Base-by-base conservation (phyloP, 2,888 invertebrate genomes). In the Tromatobia lineatoria region DNA sequence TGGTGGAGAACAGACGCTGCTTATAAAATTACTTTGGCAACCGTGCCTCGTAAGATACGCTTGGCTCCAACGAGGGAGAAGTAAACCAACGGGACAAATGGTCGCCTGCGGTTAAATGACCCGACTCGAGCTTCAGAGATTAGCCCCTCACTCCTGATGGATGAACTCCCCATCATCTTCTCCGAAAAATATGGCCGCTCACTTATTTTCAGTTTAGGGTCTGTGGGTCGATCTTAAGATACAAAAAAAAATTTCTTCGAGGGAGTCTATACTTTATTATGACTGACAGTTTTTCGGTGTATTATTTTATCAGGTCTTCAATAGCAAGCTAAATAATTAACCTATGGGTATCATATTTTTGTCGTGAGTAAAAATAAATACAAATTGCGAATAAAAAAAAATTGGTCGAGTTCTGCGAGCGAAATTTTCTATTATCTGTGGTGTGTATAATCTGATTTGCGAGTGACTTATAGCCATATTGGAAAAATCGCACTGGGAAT, bases 21-120 rank as follows among this genome's bases (percentile, higher is more conserved):
- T 34, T 61, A 64, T 38, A 25, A 64, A 64, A 38, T 64, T 64
- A 42, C 20, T 20, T 2, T 34, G 42, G 38, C 7, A 20, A 64
- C 38, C 18, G 11, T 64, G 6, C 34, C 13, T 18, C 42, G 54
- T n/a, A 13, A n/a, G 23, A 50, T 20, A 29, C 50, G 74, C 18
- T 45, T 29, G n/a, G 29, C 34, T 77, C 34, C 69, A 13, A 38
- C 38, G 66, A 80, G 73, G 45, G 57, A 29, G 38, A 66, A 45
- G 54, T 15, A 73, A 85, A 81, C 76, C 54, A 78, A 69, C 54
- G 75, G 71, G 81, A 86, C 85, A 86, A 81, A 86, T 85, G 85
- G 77, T 38, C 64, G 64, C 64, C 64, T 54, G 75, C 59, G 77
- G 84, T 87, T 86, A 85, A 88, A 86, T 83, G 86, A 87, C 67